These are phyloP conservation scores for Hemichromis elongatus DNA, from an alignment of 2,113 vertebrate species.

Conservation along the genomic window DNA sequence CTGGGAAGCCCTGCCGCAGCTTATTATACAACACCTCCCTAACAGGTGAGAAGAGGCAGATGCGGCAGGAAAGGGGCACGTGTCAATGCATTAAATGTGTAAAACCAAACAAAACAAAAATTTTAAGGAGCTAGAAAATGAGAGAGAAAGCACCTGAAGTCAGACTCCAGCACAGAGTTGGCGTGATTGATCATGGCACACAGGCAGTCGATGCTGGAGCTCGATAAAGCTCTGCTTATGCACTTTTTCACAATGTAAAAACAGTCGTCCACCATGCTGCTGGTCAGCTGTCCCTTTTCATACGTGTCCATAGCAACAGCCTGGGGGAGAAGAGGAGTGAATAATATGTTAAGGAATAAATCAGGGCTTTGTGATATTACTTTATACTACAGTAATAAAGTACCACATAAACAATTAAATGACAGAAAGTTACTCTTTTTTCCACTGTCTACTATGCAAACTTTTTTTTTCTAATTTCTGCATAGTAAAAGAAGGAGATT, in stretches of 20 bases:
- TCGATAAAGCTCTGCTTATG: conserved; percentile 92
- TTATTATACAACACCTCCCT: conserved; percentile 93
- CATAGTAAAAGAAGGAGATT: background rate
- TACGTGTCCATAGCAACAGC: conserved; percentile 92
- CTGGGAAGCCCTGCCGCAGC: conserved; percentile 90
- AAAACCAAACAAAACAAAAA: background rate
- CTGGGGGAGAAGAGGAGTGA: conserved; percentile 51
- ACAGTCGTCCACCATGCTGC: conserved; percentile 98
- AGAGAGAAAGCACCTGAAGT: conserved; percentile 83
- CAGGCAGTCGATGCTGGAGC: conserved; percentile 95
- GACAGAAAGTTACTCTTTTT: background rate
- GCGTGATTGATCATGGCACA: conserved; percentile 99
- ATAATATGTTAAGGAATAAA: background rate
- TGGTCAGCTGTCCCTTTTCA: conserved; percentile 92
- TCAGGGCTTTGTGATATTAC: background rate
- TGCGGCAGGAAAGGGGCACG: background rate
- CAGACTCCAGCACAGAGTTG: conserved; percentile 88
- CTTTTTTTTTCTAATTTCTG: background rate
- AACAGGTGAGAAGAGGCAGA: background rate
- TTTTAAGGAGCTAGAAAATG: background rate
- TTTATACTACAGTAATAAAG: background rate
- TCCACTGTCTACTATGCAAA: background rate
- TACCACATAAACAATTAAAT: background rate
- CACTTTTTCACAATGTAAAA: conserved; percentile 99
- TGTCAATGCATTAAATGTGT: background rate